Evolutionary conservation across 2,113 vertebrate species (phyloP).

Genomic region (Cathartes aura): DNA sequence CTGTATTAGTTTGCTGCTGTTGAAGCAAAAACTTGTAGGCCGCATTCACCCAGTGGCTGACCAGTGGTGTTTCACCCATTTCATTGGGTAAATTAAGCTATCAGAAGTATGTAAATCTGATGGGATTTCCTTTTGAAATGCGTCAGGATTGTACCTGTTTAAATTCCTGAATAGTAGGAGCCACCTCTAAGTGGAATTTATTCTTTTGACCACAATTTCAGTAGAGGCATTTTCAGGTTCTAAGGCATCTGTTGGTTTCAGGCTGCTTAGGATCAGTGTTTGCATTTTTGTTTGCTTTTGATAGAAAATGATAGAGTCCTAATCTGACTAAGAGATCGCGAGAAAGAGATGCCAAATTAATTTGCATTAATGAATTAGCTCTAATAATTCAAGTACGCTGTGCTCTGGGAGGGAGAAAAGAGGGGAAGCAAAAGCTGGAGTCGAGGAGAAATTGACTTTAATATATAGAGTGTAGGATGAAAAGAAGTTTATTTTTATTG

Average conservation of each 20-base stretch:
- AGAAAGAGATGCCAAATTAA: not conserved
- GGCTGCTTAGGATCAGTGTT: not conserved
- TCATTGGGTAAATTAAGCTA: not conserved
- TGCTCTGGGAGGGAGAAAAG: not conserved
- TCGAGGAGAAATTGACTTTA: not conserved
- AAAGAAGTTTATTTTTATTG: constrained; percentile 6
- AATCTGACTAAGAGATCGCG: not conserved
- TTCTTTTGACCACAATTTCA: not conserved
- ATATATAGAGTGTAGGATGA: not conserved
- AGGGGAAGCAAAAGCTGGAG: not conserved
- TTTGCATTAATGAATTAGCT: not conserved
- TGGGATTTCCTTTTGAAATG: not conserved
- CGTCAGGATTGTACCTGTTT: not conserved
- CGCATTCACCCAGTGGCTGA: not conserved
- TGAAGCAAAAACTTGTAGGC: not conserved
- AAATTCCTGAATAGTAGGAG: not conserved
- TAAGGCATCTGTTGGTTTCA: not conserved
- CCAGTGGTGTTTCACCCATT: not conserved
- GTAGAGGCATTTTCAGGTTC: not conserved
- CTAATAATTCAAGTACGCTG: not conserved
- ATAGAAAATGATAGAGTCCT: not conserved
- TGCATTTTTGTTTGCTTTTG: not conserved
- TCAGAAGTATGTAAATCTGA: not conserved
- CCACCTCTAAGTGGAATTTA: not conserved
- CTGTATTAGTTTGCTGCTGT: not conserved